Evolutionary conservation across 2,888 invertebrate genomes (phyloP), one percentile per base, ranked within the genome.

Genomic region (Ochlodes sylvanus): DNA sequence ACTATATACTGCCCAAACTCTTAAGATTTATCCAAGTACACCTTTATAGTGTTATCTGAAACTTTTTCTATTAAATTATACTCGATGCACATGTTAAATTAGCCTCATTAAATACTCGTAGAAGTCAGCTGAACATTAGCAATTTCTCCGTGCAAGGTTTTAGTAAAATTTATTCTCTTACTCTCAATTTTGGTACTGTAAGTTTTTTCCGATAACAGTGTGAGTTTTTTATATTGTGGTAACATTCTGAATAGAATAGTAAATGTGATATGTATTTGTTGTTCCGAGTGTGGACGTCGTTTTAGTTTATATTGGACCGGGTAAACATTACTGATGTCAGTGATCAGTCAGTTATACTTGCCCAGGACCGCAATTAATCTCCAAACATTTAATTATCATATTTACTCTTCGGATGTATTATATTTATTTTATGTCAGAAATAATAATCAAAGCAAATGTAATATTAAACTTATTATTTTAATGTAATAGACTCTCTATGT

Each of bases 1-100:
- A 58, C 47, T 57, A 65, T 69, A 66, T 72, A 75, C 73, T 75
- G 75, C 75, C 74, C 72, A 63, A 72, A 72, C 62, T 71, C 69
- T 17, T 27, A 44, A 44, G 32, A 44, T 44, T 27, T 60, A 27
- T 60, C 60, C 32, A 44, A 60, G 1, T 44, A 21, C 27, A 60
- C 15, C 12, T 42, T 19, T n/a, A 52, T 44, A 27, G 44, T 55
- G 14, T 55, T 58, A 41, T 17, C 17, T 41, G 12, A 58, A 41
- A 42, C 0, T 21, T n/a, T 27, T 58, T 58, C 41, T 57, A 57
- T 41, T 57, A 57, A 57, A 57, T 50, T 50, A 50, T 50, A 50
- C 19, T 50, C 19, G 17, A 19, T 47, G 21, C 52, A 27, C 21
- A 14, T 19, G 2, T 27, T 52, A 3, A 14, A 27, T 52, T 52